Percentiles rank a stretch among this genome's conserved stretches.
Evolutionary conservation across 2,888 invertebrate species (phyloP).

Genomic region (Phengaris alcon): DNA sequence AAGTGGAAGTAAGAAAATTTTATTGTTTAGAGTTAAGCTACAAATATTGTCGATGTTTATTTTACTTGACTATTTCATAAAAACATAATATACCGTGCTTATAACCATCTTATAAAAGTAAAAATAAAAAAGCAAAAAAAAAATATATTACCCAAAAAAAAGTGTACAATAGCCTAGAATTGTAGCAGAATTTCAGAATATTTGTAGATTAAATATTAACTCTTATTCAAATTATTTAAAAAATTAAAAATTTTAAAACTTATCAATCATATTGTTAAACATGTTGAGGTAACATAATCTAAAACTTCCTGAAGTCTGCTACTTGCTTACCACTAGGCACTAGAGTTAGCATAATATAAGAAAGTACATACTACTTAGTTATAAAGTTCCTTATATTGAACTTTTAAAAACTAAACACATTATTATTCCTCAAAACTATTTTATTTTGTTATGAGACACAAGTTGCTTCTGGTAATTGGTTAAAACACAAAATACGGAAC

Average conservation of each 20-base stretch:
- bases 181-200: neutral
- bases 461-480: neutral
- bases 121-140: slow-evolving; percentile 7
- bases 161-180: neutral
- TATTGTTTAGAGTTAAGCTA: neutral
- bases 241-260: no score
- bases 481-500: neutral
- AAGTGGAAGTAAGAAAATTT: neutral
- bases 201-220: neutral
- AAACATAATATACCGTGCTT: slow-evolving; percentile 4
- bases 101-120: neutral
- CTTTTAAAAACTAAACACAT: slow-evolving; percentile 18
- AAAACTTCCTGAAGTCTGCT: slow-evolving; percentile 17
- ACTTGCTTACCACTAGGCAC: neutral
- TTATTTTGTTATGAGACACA: neutral
- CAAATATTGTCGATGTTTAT: neutral
- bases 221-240: neutral
- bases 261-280: neutral
- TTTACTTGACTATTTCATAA: neutral
- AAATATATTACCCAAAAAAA: neutral
- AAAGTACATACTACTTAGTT: slow-evolving; percentile 3
- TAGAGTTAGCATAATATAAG: neutral
- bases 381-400: slow-evolving; percentile 15
- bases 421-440: slow-evolving; percentile 18
- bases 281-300: neutral